Evolutionary conservation across 2,888 invertebrate genomes (phyloP).

Genomic region (Agrotis clavis): DNA sequence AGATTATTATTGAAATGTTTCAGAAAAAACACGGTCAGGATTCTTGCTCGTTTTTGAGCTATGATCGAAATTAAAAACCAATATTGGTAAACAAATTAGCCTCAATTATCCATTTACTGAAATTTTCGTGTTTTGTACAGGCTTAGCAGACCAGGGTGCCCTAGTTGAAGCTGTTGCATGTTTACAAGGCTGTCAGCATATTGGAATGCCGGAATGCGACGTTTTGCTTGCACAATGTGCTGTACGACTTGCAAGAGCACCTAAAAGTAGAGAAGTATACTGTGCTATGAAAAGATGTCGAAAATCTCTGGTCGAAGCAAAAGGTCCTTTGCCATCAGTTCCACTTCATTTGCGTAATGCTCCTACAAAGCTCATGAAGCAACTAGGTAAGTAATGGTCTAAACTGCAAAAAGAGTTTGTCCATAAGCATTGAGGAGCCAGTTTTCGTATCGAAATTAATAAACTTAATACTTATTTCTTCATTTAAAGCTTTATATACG

Average conservation of each 20-base stretch:
- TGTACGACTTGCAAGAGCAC: constrained; percentile 94
- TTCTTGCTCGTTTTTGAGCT: neutral
- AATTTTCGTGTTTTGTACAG: constrained; percentile 76
- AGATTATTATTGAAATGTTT: no score
- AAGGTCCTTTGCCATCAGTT: constrained; percentile 94
- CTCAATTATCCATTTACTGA: neutral
- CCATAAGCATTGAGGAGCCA: no score
- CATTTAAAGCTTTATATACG: no score
- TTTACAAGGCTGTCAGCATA: constrained; percentile 94
- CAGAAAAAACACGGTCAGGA: neutral
- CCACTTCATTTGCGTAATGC: constrained; percentile 95
- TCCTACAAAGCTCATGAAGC: constrained; percentile 94
- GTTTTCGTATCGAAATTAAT: no score
- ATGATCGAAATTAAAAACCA: neutral
- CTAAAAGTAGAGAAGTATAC: constrained; percentile 93
- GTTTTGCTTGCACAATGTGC: constrained; percentile 95
- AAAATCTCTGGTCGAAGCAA: constrained; percentile 89
- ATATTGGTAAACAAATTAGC: neutral
- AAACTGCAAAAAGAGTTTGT: neutral
- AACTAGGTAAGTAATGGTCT: constrained; percentile 89
- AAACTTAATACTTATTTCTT: no score
- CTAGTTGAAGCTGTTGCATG: constrained; percentile 93
- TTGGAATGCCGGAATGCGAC: constrained; percentile 96
- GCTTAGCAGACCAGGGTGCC: constrained; percentile 93
- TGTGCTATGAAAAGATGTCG: constrained; percentile 92